Evolutionary conservation across 1,140 invertebrate species (phyloP), one percentile per base, ranked within the genome.

Genomic region (Drosophila prosaltans): DNA sequence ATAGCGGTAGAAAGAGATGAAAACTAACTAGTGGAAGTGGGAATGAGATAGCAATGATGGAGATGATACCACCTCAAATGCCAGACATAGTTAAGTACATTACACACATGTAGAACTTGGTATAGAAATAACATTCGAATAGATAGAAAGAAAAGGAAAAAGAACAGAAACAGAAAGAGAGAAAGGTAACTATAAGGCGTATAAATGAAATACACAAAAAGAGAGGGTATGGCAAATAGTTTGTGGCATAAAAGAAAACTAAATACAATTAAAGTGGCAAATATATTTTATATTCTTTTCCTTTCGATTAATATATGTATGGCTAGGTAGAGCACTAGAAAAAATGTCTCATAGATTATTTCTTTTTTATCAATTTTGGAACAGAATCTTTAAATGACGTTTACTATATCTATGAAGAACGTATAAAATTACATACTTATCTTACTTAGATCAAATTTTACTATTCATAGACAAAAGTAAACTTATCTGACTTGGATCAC

Each of bases 21-120:
- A 16, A 6, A n/a, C n/a, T 36, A 58, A 57, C 59, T 58, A 40
- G 62, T 39, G 45, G 39, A 54, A 63, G 55, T 58, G 72, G 43
- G 65, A 61, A 57, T 69, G 55, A 45, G 54, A 72, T 55, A 40
- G 59, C 61, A 69, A 84, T 74, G 70, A 81, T 78, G 68, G 76
- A 69, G 81, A 84, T 84, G 81, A 85, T 85, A 84, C 81, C 65
- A 78, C 70, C 16, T 16, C 57, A 69, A 76, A 69, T 76, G 60
- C 66, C 62, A 26, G 69, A 3, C 48, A 63, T 55, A 84, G 45
- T 48, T 48, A 48, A 83, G 81, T 77, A 73, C 69, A 65, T 62
- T 75, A 76, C 66, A 84, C 70, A 81, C 66, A 63, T 58, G 48
- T n/a, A 55, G 54, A 28, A 39, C 40, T 30, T 30, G 58, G 58